phyloP scores from a whole-genome alignment of 2,113 vertebrate genomes.

The Stictonetta naevosa region DNA sequence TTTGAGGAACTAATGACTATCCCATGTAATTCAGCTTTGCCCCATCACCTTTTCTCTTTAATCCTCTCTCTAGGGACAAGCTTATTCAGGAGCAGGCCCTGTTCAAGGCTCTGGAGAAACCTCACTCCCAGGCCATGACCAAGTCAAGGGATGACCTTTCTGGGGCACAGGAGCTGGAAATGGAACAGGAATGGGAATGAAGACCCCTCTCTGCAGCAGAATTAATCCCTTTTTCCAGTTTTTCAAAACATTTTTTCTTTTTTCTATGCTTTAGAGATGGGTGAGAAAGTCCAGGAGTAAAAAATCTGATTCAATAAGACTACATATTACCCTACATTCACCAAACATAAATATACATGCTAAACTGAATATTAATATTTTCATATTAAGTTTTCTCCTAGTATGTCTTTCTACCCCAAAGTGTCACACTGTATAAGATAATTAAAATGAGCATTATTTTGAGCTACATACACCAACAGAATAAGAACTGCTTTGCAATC shows the following conservation, averaged over 20 bases:
- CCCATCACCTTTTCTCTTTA: neutral
- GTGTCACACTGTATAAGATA: neutral
- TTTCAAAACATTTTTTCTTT: neutral
- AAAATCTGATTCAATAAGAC: neutral
- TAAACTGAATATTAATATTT: neutral
- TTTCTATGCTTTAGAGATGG: neutral
- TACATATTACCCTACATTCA: neutral
- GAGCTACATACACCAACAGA: neutral
- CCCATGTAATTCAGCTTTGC: neutral
- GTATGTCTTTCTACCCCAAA: neutral
- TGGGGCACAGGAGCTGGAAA: neutral
- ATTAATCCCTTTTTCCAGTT: neutral
- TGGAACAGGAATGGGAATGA: fast-evolving
- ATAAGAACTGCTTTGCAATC: neutral
- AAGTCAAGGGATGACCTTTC: neutral
- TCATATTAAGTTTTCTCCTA: neutral
- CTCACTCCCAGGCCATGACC: neutral
- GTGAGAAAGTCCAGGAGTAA: neutral
- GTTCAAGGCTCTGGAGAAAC: neutral
- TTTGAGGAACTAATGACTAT: neutral
- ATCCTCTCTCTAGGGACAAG: neutral
- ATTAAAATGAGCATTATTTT: neutral
- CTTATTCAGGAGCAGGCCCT: neutral
- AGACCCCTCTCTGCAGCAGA: neutral
- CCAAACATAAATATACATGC: neutral